A percentile compares a stretch with the other conserved stretches of the same genome.
phyloP scores from a whole-genome alignment of 1,140 invertebrate genomes.

The Hermetia illucens region DNA sequence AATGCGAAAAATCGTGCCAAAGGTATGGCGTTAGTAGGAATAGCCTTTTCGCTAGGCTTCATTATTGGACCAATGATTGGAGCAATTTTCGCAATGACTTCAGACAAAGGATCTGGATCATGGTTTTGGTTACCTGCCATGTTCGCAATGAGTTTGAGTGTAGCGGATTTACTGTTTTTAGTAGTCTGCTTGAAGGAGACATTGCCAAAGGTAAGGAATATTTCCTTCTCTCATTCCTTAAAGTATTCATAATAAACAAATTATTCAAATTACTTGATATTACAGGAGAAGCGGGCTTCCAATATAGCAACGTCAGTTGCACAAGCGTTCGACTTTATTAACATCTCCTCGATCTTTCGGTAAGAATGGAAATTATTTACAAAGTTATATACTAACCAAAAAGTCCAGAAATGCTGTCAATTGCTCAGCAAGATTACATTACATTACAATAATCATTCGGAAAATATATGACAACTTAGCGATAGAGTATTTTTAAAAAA shows the following conservation, averaged over 20 bases:
- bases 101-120: slow-evolving; percentile 38
- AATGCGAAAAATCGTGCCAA: slow-evolving; percentile 63
- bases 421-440: too few species aligned
- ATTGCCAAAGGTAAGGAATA: slow-evolving; percentile 46
- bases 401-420: too few species aligned
- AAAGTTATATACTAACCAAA: too few species aligned
- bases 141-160: slow-evolving; percentile 65
- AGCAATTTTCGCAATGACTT: slow-evolving; percentile 71
- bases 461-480: too few species aligned
- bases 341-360: slow-evolving; percentile 34
- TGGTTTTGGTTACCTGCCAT: slow-evolving; percentile 79
- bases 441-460: too few species aligned
- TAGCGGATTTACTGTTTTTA: slow-evolving; percentile 68
- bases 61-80: slow-evolving; percentile 91
- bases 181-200: slow-evolving; percentile 71
- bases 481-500: too few species aligned
- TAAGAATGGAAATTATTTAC: too few species aligned
- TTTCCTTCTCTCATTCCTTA: slow-evolving; percentile 3
- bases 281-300: slow-evolving; percentile 52
- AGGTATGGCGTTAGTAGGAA: slow-evolving; percentile 94
- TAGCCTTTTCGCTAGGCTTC: slow-evolving; percentile 96
- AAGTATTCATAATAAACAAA: slow-evolving; percentile 2
- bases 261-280: slow-evolving; percentile 19
- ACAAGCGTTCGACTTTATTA: slow-evolving; percentile 48
- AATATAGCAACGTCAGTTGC: slow-evolving; percentile 48